A percentile compares a stretch with the other conserved stretches of the same genome.
Conservation (phyloP, 2,888 invertebrate species). For the Oligia strigilis region DNA sequence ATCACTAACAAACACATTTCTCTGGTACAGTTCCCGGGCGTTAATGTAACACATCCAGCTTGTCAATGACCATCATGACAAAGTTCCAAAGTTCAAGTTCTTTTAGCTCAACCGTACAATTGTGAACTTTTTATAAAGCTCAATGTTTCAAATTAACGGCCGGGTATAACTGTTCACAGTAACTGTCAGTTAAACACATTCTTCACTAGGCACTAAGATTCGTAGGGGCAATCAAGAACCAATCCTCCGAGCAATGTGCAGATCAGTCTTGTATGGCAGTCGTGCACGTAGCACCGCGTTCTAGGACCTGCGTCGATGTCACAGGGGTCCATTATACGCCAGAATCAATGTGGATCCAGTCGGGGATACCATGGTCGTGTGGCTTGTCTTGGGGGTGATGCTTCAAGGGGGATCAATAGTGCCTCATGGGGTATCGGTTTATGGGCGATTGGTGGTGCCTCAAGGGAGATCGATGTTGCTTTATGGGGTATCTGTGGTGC, state of each 20-base stretch:
- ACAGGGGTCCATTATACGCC: conserved; percentile 24
- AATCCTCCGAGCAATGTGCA: conserved; percentile 39
- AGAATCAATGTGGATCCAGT: not conserved
- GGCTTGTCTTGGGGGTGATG: not conserved
- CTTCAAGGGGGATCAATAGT: not conserved
- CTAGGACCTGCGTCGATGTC: conserved; percentile 3
- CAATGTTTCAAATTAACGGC: not conserved
- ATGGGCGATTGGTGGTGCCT: too few species aligned
- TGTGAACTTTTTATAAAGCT: not conserved
- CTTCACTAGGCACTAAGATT: conserved; percentile 18
- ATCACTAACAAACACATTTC: not conserved
- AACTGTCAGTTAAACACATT: conserved; percentile 17
- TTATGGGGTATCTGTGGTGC: too few species aligned
- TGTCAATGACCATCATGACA: too few species aligned
- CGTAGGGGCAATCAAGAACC: conserved; percentile 10
- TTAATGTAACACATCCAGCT: too few species aligned
- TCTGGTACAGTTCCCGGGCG: not conserved
- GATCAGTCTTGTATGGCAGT: conserved; percentile 28
- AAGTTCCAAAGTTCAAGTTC: too few species aligned
- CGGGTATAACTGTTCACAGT: not conserved
- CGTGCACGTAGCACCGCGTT: conserved; percentile 8
- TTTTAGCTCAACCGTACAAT: not conserved
- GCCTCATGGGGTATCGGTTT: too few species aligned
- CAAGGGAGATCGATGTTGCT: too few species aligned
- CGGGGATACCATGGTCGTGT: not conserved